Percentiles rank a stretch among this genome's conserved stretches.
These are phyloP conservation scores for western clawed frog (Xenopus tropicalis) DNA, from an alignment of 2,113 vertebrate genomes.

Conservation along the genomic window DNA sequence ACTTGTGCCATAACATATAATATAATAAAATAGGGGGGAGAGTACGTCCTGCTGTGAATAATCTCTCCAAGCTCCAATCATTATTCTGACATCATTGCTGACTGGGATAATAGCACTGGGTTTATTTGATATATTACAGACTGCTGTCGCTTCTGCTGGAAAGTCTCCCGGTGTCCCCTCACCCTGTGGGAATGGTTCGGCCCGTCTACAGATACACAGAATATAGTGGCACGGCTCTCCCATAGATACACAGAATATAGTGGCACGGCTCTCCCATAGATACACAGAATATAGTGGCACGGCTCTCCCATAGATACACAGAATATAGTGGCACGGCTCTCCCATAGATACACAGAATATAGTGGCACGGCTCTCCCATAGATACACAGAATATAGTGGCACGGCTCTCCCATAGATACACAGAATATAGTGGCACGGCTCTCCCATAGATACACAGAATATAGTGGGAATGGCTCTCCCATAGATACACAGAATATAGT, in stretches of 20 bases:
- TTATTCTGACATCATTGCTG: slow-evolving; percentile 42
- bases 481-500: too few species aligned
- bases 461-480: not conserved
- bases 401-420: too few species aligned
- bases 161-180: slow-evolving; percentile 9
- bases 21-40: not conserved
- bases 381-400: not conserved
- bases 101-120: slow-evolving; percentile 35
- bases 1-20: not conserved
- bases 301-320: too few species aligned
- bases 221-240: not conserved
- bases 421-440: not conserved
- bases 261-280: too few species aligned
- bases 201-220: not conserved
- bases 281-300: not conserved
- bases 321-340: not conserved
- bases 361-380: too few species aligned
- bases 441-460: not conserved
- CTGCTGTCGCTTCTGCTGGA: slow-evolving; percentile 6
- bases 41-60: slow-evolving; percentile 10
- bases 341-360: not conserved
- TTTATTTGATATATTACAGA: slow-evolving; percentile 36
- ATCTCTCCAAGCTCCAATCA: slow-evolving; percentile 31
- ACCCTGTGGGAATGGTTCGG: not conserved
- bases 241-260: too few species aligned